These are phyloP conservation scores for Stenchaetothrips biformis DNA, from an alignment of 2,888 invertebrate species.

Conservation along the genomic window DNA sequence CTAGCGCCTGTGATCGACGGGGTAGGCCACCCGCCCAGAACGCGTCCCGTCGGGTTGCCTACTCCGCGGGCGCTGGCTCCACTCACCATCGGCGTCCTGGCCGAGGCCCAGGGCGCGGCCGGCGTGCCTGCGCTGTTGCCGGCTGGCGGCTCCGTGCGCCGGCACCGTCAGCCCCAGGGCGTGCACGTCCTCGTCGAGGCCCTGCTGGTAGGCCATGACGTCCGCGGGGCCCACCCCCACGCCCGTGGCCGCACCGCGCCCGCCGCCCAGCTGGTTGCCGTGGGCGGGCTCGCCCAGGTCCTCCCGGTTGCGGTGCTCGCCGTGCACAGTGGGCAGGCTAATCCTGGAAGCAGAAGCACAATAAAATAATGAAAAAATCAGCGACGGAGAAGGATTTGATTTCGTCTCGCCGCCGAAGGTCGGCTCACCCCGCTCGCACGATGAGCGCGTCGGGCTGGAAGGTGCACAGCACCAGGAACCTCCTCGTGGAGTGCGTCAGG, in stretches of 20 bases:
- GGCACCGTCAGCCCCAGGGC: background rate
- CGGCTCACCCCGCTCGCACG: conserved; percentile 61
- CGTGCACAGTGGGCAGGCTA: conserved; percentile 32
- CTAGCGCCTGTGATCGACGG: background rate
- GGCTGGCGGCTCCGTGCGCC: background rate
- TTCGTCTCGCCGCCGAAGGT: background rate
- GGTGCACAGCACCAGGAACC: conserved; percentile 74
- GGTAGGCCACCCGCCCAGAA: background rate
- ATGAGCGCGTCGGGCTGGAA: conserved; percentile 78
- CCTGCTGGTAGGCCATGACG: conserved; percentile 10
- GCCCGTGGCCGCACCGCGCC: conserved; percentile 7
- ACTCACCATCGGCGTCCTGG: background rate
- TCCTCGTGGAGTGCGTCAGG: conserved; percentile 72
- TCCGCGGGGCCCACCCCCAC: conserved; percentile 1
- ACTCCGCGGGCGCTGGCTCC: too few species aligned
- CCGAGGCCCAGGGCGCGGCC: background rate
- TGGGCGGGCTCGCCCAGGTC: conserved; percentile 27
- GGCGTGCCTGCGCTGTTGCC: background rate
- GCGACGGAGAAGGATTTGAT: background rate
- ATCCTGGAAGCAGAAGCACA: conserved; percentile 28
- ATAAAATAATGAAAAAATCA: too few species aligned
- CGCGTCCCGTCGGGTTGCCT: background rate
- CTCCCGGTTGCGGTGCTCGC: conserved; percentile 27
- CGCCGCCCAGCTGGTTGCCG: conserved; percentile 32
- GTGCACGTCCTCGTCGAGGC: background rate